A percentile compares a stretch with the other conserved stretches of the same genome.
Conservation (phyloP, 2,797 vertebrate genomes). For the Lycodopsis pacificus region DNA sequence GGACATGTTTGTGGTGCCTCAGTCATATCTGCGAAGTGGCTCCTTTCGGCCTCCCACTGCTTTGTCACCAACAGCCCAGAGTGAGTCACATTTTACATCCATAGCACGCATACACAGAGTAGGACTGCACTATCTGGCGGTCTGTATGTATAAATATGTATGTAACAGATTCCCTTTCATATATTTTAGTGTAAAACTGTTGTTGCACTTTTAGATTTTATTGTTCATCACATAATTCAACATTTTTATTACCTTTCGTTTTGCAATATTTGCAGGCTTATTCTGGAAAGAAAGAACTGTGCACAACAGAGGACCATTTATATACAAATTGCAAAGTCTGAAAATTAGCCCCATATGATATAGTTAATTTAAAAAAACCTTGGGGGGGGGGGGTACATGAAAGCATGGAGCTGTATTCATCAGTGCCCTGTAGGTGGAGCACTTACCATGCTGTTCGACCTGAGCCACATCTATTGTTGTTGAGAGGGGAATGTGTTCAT, state of each 20-base stretch:
- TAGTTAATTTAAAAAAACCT: slow-evolving; percentile 50
- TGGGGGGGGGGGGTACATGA: slow-evolving; percentile 28
- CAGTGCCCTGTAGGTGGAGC: slow-evolving; percentile 82
- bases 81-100: slow-evolving; percentile 69
- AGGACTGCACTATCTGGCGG: not conserved
- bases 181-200: slow-evolving; percentile 1
- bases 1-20: slow-evolving; percentile 85
- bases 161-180: not conserved
- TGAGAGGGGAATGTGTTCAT: slow-evolving; percentile 26
- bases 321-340: slow-evolving; percentile 52
- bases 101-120: not conserved
- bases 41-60: slow-evolving; percentile 86
- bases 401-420: slow-evolving; percentile 42
- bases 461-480: slow-evolving; percentile 19
- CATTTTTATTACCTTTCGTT: slow-evolving; percentile 30
- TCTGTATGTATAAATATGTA: not conserved
- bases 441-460: slow-evolving; percentile 72
- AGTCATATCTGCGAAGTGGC: slow-evolving; percentile 82
- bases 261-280: slow-evolving; percentile 12
- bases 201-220: slow-evolving; percentile 14
- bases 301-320: slow-evolving; percentile 51
- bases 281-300: slow-evolving; percentile 25
- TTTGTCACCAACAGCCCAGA: slow-evolving; percentile 55
- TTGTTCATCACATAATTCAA: slow-evolving; percentile 47
- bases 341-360: slow-evolving; percentile 56